These are phyloP conservation scores for Cyclopterus lumpus DNA, from an alignment of 2,797 vertebrate species.

Conservation along the genomic window DNA sequence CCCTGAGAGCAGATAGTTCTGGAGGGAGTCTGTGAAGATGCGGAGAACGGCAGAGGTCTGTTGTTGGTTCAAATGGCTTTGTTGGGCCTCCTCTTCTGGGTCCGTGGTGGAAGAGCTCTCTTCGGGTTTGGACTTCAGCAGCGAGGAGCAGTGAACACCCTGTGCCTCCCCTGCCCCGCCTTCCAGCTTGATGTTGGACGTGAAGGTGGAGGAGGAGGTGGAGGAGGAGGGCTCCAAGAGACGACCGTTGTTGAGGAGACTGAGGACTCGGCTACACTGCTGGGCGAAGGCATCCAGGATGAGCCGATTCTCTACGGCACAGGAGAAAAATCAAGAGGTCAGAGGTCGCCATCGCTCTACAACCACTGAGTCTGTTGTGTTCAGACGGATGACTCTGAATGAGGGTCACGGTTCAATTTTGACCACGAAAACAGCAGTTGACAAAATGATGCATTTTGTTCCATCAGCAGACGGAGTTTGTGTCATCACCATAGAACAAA, in stretches of 20 bases:
- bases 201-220: slow-evolving; percentile 64
- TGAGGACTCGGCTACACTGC: slow-evolving; percentile 97
- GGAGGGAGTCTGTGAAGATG: slow-evolving; percentile 97
- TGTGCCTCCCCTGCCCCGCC: slow-evolving; percentile 62
- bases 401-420: background rate
- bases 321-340: background rate
- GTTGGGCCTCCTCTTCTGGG: slow-evolving; percentile 87
- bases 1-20: slow-evolving; percentile 94
- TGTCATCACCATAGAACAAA: background rate
- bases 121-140: slow-evolving; percentile 85
- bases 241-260: slow-evolving; percentile 95
- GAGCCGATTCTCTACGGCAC: slow-evolving; percentile 92
- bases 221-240: slow-evolving; percentile 89
- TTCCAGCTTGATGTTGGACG: slow-evolving; percentile 94
- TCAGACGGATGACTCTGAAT: background rate
- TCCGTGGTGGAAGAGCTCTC: slow-evolving; percentile 83
- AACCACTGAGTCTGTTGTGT: background rate
- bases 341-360: background rate
- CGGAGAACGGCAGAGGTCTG: slow-evolving; percentile 95
- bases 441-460: too few species aligned
- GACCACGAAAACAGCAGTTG: background rate
- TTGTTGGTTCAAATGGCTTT: slow-evolving; percentile 90
- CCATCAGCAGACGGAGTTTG: background rate
- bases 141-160: slow-evolving; percentile 82
- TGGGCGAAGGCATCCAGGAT: slow-evolving; percentile 98